Base-by-base conservation (phyloP, 2,888 invertebrate genomes). In the Zygaena filipendulae region DNA sequence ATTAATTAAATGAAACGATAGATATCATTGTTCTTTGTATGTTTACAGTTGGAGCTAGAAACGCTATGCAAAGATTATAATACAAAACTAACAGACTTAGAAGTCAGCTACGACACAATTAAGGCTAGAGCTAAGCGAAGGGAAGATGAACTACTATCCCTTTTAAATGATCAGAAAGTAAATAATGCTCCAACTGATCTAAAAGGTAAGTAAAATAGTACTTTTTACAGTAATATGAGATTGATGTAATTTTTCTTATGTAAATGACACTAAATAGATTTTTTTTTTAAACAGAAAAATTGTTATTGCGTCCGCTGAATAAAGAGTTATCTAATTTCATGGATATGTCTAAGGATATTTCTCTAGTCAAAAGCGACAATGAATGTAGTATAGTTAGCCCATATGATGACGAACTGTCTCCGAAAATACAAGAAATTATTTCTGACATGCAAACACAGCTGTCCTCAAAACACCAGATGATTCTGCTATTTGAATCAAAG, bases 141-240 rank as follows among this genome's bases (percentile, higher is more conserved):
- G 27, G 85, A 85, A 57, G 59, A 62, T 14, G 85, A 86, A 45
- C 47, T 85, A 3, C 39, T 84, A 1, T 69, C 70, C 2, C 52
- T 67, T 1, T 42, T 85, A 14, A 59, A 69, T 12, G 82, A 84
- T 39, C 44, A 55, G 11, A 51, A 39, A 31, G 30, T 36, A 7
- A 30, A 21, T 10, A 62, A 47, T 25, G 56, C 51, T 38, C 29
- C 34, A 33, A 25, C 33, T n/a, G 42, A 49, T 19, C 19, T 24
- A 18, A 13, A 12, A 11, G 16, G 16, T 16, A 16, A 16, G 16
- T 24, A 19, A 13, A 9, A 14, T 11, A 20, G 10, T 3, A 22
- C 20, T 11, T 9, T 21, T 7, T 30, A 24, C 25, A 26, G 19
- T 13, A 25, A 28, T 24, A 10, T 38, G 26, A 11, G 29, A 18